phyloP scores from a whole-genome alignment of 2,113 vertebrate species.

The Riparia riparia region DNA sequence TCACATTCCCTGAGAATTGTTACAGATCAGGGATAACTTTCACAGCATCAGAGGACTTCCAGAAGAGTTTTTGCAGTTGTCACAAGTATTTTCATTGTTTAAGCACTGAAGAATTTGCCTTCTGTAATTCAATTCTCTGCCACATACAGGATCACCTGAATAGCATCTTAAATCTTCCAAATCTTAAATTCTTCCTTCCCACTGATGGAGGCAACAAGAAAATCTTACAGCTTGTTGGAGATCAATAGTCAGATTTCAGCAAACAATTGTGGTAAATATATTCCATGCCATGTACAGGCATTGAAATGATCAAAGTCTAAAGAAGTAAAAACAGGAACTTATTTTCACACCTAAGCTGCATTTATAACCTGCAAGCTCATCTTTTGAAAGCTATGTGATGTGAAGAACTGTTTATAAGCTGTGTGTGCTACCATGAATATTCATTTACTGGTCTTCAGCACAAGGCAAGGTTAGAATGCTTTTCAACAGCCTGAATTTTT shows the following conservation, averaged over 20 bases:
- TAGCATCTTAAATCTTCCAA: background rate
- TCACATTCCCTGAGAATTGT: background rate
- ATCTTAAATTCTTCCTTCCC: background rate
- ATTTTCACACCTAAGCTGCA: background rate
- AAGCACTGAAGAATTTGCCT: background rate
- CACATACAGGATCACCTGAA: background rate
- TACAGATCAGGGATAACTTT: background rate
- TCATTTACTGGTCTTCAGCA: background rate
- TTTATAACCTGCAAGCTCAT: background rate
- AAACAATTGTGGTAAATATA: background rate
- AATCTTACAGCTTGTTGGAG: background rate
- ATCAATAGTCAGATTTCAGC: background rate
- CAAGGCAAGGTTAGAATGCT: background rate
- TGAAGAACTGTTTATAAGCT: background rate
- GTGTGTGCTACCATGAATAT: background rate
- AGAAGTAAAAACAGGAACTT: conserved; percentile 10
- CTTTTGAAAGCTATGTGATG: background rate
- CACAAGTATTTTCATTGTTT: background rate
- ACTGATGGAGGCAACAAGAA: background rate
- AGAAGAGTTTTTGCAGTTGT: background rate
- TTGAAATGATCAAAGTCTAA: conserved; percentile 5
- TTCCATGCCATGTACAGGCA: background rate
- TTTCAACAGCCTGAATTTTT: conserved; percentile 8
- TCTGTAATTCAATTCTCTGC: background rate
- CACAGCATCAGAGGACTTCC: background rate